These are phyloP conservation scores for Columba janthina DNA, from an alignment of 2,113 vertebrate genomes.

Conservation along the genomic window DNA sequence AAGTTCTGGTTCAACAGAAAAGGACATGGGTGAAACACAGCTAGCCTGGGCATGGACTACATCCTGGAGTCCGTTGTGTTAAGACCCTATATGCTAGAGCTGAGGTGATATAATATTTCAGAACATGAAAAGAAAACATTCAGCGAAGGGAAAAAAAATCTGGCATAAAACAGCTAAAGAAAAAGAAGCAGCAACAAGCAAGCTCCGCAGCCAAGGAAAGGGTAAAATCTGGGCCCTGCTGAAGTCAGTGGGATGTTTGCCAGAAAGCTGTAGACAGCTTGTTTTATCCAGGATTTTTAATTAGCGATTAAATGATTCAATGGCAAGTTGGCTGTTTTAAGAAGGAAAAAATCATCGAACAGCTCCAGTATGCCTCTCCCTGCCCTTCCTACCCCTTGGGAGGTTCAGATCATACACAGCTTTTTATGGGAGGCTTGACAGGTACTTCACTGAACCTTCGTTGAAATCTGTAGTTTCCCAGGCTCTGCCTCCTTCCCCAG, in stretches of 20 bases:
- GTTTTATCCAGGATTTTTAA: constrained; percentile 59
- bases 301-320: constrained; percentile 55
- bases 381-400: constrained; percentile 26
- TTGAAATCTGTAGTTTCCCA: constrained; percentile 8
- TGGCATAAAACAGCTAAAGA: neutral
- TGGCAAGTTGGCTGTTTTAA: constrained; percentile 33
- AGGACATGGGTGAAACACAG: neutral
- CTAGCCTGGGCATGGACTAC: neutral
- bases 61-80: neutral
- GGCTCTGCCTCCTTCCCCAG: constrained; percentile 16
- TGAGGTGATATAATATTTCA: neutral
- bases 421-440: constrained; percentile 23
- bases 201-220: constrained; percentile 33
- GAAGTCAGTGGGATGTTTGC: constrained; percentile 13
- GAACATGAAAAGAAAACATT: neutral
- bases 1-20: neutral
- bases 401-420: constrained; percentile 6
- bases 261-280: constrained; percentile 36
- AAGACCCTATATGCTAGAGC: neutral
- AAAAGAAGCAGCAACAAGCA: constrained; percentile 18
- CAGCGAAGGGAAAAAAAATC: neutral
- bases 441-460: constrained; percentile 33
- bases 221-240: constrained; percentile 24
- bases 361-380: constrained; percentile 33
- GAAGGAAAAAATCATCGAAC: neutral